Base-by-base conservation (phyloP, 2,797 vertebrate species). In the Austrolebias charrua region DNA sequence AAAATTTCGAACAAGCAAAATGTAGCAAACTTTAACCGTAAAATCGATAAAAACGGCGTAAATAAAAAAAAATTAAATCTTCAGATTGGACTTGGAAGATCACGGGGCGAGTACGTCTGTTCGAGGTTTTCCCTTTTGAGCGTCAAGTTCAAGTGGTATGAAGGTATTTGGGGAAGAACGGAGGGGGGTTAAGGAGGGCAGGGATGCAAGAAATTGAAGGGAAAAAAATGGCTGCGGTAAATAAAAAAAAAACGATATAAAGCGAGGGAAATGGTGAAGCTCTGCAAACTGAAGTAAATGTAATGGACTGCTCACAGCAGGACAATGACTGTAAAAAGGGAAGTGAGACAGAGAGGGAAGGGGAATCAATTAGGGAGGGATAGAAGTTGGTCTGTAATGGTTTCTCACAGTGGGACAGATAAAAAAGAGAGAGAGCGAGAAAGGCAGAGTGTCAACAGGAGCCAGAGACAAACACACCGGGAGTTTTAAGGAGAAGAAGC, bases 321-420 rank as follows among this genome's bases (percentile, higher is more conserved):
- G 92, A 83, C 79, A 55, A 85, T 47, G 76, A 68, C 75, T 61
- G 64, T 10, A 74, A 69, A 58, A 72, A 52, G 51, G 63, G 42
- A 61, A 65, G 20, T 81, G 80, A 76, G 76, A 76, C 40, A 55
- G 64, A 71, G 55, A 71, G 80, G 78, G 67, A 73, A 78, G 71
- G 57, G 72, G 83, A 86, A 89, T 90, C 90, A 92, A 92, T 92
- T 92, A 92, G 88, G 88, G 84, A 75, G 76, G 89, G 82, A 88
- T 80, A 76, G 78, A 84, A 81, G 89, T 90, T 76, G 85, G 79
- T 84, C 83, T 77, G 53, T 86, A 91, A 89, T 90, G 85, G 88
- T 80, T 90, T 87, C 86, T 90, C 91, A 81, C 90, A 92, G 91
- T 83, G 19, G 89, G 89, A 80, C 20, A 28, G 72, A 74, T 52